Percentiles rank a stretch among this genome's conserved stretches.
Conservation (phyloP, 2,797 vertebrate species). For the Garrulus glandarius region DNA sequence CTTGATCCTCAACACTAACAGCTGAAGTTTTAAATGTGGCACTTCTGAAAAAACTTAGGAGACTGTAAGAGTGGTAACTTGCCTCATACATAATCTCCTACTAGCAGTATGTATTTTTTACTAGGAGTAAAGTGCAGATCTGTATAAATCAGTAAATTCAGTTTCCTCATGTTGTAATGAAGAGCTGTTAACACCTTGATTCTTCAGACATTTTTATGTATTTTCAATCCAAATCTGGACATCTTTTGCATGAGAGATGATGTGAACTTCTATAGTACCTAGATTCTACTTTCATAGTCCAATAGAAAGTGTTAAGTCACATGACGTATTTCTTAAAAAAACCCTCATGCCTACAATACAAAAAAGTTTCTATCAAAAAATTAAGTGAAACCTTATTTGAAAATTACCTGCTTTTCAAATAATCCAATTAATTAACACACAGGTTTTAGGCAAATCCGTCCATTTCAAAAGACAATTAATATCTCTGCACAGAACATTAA, state of each 20-base stretch:
- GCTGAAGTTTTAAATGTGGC: not conserved
- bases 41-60: not conserved
- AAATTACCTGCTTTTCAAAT: slow-evolving; percentile 48
- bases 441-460: slow-evolving; percentile 61
- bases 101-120: not conserved
- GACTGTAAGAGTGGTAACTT: not conserved
- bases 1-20: not conserved
- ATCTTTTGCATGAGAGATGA: not conserved
- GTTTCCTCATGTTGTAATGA: not conserved
- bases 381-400: slow-evolving; percentile 25
- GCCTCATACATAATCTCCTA: not conserved
- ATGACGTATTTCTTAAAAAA: not conserved
- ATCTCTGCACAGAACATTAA: slow-evolving; percentile 43
- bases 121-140: not conserved
- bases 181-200: not conserved
- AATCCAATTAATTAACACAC: slow-evolving; percentile 61
- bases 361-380: slow-evolving; percentile 9
- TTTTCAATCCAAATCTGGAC: not conserved
- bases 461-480: slow-evolving; percentile 53
- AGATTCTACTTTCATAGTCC: not conserved
- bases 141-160: not conserved
- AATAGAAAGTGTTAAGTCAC: not conserved
- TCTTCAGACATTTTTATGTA: not conserved
- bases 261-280: not conserved
- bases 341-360: not conserved